Base-by-base conservation (phyloP, 2,113 vertebrate species). In the Hucho hucho region DNA sequence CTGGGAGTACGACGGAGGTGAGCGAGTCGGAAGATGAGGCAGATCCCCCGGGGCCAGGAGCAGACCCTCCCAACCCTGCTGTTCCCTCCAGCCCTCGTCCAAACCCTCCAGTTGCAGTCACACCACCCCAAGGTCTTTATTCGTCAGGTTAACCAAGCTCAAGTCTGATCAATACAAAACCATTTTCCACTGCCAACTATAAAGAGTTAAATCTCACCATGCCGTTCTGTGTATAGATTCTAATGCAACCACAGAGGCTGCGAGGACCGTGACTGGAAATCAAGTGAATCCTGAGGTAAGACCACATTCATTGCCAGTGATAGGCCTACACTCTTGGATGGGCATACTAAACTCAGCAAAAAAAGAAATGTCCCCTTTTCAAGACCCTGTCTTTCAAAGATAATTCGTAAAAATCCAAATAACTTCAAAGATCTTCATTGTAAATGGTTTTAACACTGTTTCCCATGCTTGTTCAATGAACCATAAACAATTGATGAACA, bases 1-100 rank as follows among this genome's bases (percentile, higher is more conserved):
- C 94, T 0, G 93, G 90, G 0, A 93, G 92, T 66, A 81, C 86
- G 6, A 69, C 92, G 0, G 92, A 89, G 70, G 53, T 90, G 32
- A 94, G 91, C 0, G 91, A 92, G 37, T 94, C 95, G 0, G 88
- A 89, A 1, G 87, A 80, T 37, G 88, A 89, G 47, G 82, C 79
- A 4, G 77, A 81, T 14, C 63, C 16, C 1, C 63, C 29, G 61
- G 75, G 43, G 3, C 64, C 67, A 0, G 56, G 4, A 3, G 29
- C 18, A 5, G 26, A 29, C 11, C n/a, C 67, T 4, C 77, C 74
- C 12, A 18, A 46, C 14, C 16, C 75, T 4, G 78, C 74, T 16
- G 86, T 75, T 32, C 46, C 78, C 37, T 68, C 32, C 2, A 67
- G 70, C 73, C 75, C 72, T 16, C 70, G 4, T 0, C 49, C 69